Base-by-base conservation (phyloP, 2,797 vertebrate genomes). In the Phataginus tricuspis region DNA sequence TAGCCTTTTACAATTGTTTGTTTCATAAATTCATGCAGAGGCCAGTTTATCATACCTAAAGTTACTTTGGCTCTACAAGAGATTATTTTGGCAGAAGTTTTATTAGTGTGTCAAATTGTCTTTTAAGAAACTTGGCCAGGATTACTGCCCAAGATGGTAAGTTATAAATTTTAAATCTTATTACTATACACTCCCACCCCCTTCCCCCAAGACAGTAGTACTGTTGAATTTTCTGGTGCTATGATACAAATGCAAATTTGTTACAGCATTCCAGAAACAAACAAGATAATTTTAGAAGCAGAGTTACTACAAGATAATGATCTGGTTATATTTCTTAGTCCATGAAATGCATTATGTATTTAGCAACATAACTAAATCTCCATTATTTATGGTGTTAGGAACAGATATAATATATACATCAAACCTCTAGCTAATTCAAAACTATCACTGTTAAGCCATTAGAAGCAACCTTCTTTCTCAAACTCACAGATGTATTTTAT, bases 61-160 rank as follows among this genome's bases (percentile, higher is more conserved):
- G 86, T 96, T 98, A 96, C 91, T 96, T 95, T 96, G 97, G 91
- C 66, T 85, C 79, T n/a, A 75, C 25, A 96, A 90, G 95, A 57
- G 92, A 85, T 97, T 97, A 93, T 96, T 90, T 97, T 97, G 97
- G 97, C 95, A 97, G 86, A 94, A 93, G 69, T 94, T 96, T 89
- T 96, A 97, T 96, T 96, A 96, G 71, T 95, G 86, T 95, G 88
- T 97, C 75, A 84, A 97, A 98, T 97, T 82, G 86, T 95, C 64
- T 97, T 98, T 97, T 96, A 94, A 97, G 82, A 94, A 97, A 85
- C 82, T 98, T 90, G 95, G 31, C 61, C 89, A 87, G 92, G 95
- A 97, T 98, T 97, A 82, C 82, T 98, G 95, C 95, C 78, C 80
- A 95, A 86, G 91, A 96, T 78, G 75, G 68, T 95, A 96, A 96